Conservation (phyloP, 2,113 vertebrate species). For the Nanorana parkeri region DNA sequence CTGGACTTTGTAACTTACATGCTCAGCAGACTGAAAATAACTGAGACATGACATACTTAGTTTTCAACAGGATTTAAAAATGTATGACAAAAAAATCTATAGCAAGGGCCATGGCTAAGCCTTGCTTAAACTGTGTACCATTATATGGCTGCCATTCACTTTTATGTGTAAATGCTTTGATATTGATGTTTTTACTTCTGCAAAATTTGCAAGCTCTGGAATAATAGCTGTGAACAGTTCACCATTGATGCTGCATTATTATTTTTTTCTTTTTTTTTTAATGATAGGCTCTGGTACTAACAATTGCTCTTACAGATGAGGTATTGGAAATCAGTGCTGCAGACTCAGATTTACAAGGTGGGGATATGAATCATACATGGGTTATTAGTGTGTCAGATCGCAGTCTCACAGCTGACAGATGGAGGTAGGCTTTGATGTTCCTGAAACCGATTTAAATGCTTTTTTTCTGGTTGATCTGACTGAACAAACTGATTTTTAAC, state of each 20-base stretch:
- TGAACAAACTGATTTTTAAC: conserved; percentile 52
- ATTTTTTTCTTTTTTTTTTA: conserved; percentile 11
- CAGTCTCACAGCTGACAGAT: conserved; percentile 59
- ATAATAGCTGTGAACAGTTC: conserved; percentile 12
- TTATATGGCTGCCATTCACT: neutral
- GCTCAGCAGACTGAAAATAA: too few species aligned
- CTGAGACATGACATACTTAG: too few species aligned
- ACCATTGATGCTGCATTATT: neutral
- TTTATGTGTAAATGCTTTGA: neutral
- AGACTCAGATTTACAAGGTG: conserved; percentile 35
- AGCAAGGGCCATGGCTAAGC: neutral
- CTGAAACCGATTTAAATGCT: conserved; percentile 52
- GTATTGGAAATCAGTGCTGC: conserved; percentile 29
- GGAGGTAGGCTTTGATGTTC: conserved; percentile 57
- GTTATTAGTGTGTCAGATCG: conserved; percentile 56
- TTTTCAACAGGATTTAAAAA: too few species aligned
- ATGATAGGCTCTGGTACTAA: neutral
- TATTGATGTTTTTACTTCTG: neutral
- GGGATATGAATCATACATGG: conserved; percentile 52
- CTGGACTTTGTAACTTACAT: too few species aligned
- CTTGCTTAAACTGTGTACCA: neutral
- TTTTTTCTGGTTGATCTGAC: conserved; percentile 47
- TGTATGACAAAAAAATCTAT: too few species aligned
- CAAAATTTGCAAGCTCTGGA: neutral
- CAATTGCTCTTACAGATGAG: conserved; percentile 37